Percentiles rank a stretch among this genome's conserved stretches.
Evolutionary conservation across 2,797 vertebrate species (phyloP).

Genomic region (Sternotherus odoratus): DNA sequence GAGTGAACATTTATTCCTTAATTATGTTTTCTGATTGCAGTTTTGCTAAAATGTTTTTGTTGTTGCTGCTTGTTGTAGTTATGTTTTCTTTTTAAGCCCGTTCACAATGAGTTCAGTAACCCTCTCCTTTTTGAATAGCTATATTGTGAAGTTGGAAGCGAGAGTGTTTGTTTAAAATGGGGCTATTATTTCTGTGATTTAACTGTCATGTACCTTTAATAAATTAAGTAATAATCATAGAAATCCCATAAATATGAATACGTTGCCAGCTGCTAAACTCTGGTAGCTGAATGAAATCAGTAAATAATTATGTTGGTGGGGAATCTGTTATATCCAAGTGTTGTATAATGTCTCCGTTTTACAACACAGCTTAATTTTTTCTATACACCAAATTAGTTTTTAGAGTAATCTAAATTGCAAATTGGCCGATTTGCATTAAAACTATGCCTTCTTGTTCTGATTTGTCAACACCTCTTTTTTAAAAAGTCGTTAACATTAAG

Average conservation of each 20-base stretch:
- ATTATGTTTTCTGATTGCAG: slow-evolving; percentile 60
- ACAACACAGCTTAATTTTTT: slow-evolving; percentile 75
- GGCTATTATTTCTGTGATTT: slow-evolving; percentile 66
- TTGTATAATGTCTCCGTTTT: slow-evolving; percentile 71
- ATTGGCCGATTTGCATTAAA: slow-evolving; percentile 81
- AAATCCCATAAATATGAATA: slow-evolving; percentile 77
- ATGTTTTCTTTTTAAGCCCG: slow-evolving; percentile 3
- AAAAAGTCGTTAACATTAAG: slow-evolving; percentile 81
- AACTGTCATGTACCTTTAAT: slow-evolving; percentile 60
- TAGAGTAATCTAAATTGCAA: slow-evolving; percentile 83
- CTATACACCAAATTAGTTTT: slow-evolving; percentile 79
- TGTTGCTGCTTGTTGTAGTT: background rate
- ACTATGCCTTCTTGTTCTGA: slow-evolving; percentile 80
- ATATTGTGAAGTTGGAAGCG: slow-evolving; percentile 55
- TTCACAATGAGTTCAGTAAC: slow-evolving; percentile 58
- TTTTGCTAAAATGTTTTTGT: slow-evolving; percentile 40
- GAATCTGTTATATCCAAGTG: slow-evolving; percentile 69
- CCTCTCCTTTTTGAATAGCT: slow-evolving; percentile 61
- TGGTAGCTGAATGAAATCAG: slow-evolving; percentile 79
- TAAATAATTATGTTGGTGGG: slow-evolving; percentile 83
- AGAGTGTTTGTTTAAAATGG: slow-evolving; percentile 66
- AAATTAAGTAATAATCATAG: slow-evolving; percentile 76
- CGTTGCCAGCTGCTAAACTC: slow-evolving; percentile 80
- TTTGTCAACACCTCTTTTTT: slow-evolving; percentile 84
- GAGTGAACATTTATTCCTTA: slow-evolving; percentile 47